phyloP scores from a whole-genome alignment of 2,113 vertebrate species.

The Festucalex cinctus region DNA sequence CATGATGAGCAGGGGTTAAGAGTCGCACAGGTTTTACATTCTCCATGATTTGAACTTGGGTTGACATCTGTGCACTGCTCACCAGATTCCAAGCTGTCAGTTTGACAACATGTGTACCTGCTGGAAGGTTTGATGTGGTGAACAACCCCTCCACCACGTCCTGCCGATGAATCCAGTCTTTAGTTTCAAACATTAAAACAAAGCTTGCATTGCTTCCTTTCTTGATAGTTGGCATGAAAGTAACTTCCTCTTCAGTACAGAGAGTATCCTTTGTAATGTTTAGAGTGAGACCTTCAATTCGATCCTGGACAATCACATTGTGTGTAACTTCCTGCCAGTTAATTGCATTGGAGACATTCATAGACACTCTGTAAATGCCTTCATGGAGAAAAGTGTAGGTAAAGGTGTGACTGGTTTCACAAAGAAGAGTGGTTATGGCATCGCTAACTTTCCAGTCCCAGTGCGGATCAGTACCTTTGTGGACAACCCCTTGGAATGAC shows the following conservation, averaged over 20 bases:
- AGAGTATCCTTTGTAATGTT: conserved; percentile 39
- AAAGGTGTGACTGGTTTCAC: conserved; percentile 35
- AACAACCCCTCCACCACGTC: conserved; percentile 22
- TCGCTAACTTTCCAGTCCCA: conserved; percentile 67
- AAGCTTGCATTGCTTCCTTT: conserved; percentile 67
- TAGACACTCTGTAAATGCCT: conserved; percentile 56
- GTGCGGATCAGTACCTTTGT: conserved; percentile 54
- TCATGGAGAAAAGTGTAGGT: conserved; percentile 47
- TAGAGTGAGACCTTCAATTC: conserved; percentile 58
- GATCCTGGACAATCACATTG: conserved; percentile 60
- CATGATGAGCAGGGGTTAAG: conserved; percentile 48
- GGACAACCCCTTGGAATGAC: conserved; percentile 40
- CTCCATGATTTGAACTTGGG: conserved; percentile 56
- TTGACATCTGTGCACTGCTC: conserved; percentile 39
- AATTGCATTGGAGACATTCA: conserved; percentile 72
- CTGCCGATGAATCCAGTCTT: conserved; percentile 30
- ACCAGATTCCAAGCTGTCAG: conserved; percentile 66
- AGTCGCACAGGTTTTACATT: conserved; percentile 61
- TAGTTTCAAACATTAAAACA: conserved; percentile 49
- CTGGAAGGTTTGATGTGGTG: conserved; percentile 51
- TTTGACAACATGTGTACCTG: conserved; percentile 56
- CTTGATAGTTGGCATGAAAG: conserved; percentile 50
- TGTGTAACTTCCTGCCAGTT: conserved; percentile 64
- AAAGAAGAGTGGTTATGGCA: neutral
- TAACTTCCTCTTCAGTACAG: conserved; percentile 54